Percentiles rank a stretch among this genome's conserved stretches.
Conservation (phyloP, 2,888 invertebrate genomes). For the Drosophila villosipedis region DNA sequence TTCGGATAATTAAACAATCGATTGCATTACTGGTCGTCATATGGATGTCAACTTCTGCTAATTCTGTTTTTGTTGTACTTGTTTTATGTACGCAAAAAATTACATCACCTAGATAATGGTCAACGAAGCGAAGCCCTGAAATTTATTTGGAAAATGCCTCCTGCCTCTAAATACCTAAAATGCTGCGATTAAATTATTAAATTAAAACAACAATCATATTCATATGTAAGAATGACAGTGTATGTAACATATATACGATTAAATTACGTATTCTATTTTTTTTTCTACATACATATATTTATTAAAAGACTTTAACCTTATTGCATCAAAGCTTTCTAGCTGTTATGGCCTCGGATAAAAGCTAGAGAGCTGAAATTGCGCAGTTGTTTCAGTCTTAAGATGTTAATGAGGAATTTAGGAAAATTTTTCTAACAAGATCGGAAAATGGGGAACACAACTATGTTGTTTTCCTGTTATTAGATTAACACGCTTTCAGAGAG, state of each 20-base stretch:
- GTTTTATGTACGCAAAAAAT: slow-evolving; percentile 5
- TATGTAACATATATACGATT: neutral
- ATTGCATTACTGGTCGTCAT: neutral
- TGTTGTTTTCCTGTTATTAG: neutral
- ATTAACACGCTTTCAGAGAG: neutral
- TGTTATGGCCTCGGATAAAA: neutral
- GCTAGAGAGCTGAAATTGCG: neutral
- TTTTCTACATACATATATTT: neutral
- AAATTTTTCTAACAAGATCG: neutral
- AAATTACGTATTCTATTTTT: neutral
- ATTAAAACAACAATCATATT: neutral
- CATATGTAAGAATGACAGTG: neutral
- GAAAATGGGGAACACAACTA: too few relatives aligned
- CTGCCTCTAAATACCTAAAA: slow-evolving; percentile 3
- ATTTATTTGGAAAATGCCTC: slow-evolving; percentile 1
- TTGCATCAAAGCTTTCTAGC: neutral
- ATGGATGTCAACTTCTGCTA: neutral
- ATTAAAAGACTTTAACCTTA: neutral
- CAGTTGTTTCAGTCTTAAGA: neutral
- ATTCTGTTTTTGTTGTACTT: neutral
- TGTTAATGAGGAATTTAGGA: neutral
- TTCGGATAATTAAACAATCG: neutral
- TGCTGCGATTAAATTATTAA: slow-evolving; percentile 17
- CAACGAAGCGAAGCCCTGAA: slow-evolving; percentile 26
- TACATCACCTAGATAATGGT: slow-evolving; percentile 23